These are phyloP conservation scores for Myathropa florea DNA, from an alignment of 2,888 invertebrate genomes.

Conservation along the genomic window DNA sequence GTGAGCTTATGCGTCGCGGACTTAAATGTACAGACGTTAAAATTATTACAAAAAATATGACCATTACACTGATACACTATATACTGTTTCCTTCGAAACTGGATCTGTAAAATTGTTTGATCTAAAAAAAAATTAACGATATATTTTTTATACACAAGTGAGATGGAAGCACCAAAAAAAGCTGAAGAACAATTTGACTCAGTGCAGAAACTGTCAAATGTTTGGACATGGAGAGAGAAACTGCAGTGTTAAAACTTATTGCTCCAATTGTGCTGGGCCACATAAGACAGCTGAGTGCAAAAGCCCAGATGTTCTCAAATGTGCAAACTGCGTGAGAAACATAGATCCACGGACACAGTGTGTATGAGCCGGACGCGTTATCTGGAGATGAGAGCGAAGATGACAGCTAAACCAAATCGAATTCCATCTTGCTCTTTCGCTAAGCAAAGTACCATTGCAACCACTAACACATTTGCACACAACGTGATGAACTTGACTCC, in stretches of 20 bases:
- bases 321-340: not conserved
- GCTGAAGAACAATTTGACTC: not conserved
- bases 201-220: not conserved
- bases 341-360: not conserved
- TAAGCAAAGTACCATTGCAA: not conserved
- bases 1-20: not conserved
- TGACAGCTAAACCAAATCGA: not conserved
- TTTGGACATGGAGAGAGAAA: not conserved
- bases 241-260: no score
- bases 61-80: not conserved
- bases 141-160: slow-evolving; percentile 8
- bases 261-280: no score
- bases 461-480: not conserved
- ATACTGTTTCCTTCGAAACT: slow-evolving; percentile 15
- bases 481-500: not conserved
- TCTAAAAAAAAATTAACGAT: slow-evolving; percentile 19
- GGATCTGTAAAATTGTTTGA: slow-evolving; percentile 15
- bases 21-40: not conserved
- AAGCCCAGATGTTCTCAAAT: not conserved
- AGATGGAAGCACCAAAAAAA: not conserved
- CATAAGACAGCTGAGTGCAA: not conserved
- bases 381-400: not conserved
- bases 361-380: not conserved
- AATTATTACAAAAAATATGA: not conserved
- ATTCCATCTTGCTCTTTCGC: not conserved